Percentiles rank a stretch among this genome's conserved stretches.
These are phyloP conservation scores for Strix aluco DNA, from an alignment of 2,113 vertebrate genomes.

Conservation along the genomic window DNA sequence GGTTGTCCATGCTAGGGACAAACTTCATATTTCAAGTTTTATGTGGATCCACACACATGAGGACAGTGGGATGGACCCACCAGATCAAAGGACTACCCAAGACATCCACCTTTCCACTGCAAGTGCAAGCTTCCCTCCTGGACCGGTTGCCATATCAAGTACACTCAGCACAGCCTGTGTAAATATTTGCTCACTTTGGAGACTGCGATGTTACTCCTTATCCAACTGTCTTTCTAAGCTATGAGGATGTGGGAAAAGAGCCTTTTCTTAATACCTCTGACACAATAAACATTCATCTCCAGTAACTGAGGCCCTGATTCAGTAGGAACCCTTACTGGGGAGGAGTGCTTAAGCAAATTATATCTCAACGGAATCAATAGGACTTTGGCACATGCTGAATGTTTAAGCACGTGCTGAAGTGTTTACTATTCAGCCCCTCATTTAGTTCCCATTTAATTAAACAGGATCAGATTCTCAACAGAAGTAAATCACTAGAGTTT, in stretches of 20 bases:
- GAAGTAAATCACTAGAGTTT: constrained; percentile 26
- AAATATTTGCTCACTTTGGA: constrained; percentile 12
- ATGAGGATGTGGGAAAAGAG: background rate
- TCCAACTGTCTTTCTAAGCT: background rate
- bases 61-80: background rate
- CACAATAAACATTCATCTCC: background rate
- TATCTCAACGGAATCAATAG: constrained; percentile 40
- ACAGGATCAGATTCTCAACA: constrained; percentile 25
- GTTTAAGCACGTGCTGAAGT: constrained; percentile 54
- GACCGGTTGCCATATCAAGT: background rate
- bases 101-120: background rate
- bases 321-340: background rate
- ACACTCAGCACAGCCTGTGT: background rate
- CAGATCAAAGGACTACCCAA: background rate
- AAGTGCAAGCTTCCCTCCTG: background rate
- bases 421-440: constrained; percentile 51
- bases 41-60: rapidly evolving
- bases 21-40: background rate
- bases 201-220: background rate
- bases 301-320: background rate
- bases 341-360: constrained; percentile 44
- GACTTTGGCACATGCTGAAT: constrained; percentile 44
- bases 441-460: constrained; percentile 62
- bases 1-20: background rate
- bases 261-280: background rate